Conservation (phyloP, 2,797 vertebrate species). For the Heterohyrax brucei region DNA sequence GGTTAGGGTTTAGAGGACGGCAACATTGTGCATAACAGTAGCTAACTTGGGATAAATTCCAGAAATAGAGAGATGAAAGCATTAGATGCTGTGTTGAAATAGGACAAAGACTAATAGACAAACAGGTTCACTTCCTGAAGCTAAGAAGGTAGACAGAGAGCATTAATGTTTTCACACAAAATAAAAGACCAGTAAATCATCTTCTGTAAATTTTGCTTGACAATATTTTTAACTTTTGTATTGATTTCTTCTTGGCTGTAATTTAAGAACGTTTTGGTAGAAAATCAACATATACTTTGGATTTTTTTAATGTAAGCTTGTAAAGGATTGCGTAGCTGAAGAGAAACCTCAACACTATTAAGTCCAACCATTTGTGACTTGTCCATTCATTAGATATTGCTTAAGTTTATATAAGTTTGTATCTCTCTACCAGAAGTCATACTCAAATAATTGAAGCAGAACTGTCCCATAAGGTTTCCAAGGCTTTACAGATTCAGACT, state of each 20-base stretch:
- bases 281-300: not conserved
- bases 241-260: not conserved
- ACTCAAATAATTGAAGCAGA: not conserved
- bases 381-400: not conserved
- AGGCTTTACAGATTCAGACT: too few relatives aligned
- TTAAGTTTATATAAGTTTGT: not conserved
- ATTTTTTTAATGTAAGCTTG: not conserved
- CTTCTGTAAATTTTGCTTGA: not conserved
- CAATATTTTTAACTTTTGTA: constrained; percentile 24
- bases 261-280: not conserved
- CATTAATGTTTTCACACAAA: not conserved
- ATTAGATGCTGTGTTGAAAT: not conserved
- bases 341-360: not conserved
- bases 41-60: not conserved
- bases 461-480: too few relatives aligned
- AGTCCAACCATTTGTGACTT: not conserved
- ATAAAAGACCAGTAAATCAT: not conserved
- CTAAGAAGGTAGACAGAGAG: not conserved
- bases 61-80: not conserved
- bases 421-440: not conserved
- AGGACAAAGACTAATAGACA: not conserved
- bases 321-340: not conserved
- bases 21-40: not conserved
- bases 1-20: not conserved
- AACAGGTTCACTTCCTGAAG: not conserved